These are phyloP conservation scores for Hyperoplus immaculatus DNA, from an alignment of 2,797 vertebrate genomes.

Conservation along the genomic window DNA sequence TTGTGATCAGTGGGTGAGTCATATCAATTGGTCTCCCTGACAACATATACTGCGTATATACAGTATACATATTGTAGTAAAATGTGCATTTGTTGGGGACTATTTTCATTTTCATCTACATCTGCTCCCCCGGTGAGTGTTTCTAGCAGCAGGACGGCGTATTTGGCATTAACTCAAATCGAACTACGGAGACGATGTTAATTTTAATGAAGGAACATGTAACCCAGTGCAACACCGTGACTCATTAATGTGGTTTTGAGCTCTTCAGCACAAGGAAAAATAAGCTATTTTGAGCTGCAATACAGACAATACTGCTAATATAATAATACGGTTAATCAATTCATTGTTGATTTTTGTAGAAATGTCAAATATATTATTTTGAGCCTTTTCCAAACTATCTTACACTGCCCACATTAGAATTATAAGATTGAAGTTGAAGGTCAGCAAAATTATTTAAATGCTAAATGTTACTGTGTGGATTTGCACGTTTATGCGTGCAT, in stretches of 20 bases:
- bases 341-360: neutral
- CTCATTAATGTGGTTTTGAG: neutral
- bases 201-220: neutral
- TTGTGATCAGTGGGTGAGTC: constrained; percentile 98
- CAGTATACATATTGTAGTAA: too few species aligned
- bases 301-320: neutral
- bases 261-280: neutral
- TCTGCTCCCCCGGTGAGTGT: neutral
- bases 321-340: neutral
- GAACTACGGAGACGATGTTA: neutral
- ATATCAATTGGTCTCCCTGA: constrained; percentile 10
- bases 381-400: neutral
- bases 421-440: neutral
- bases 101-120: neutral
- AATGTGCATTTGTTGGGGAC: neutral
- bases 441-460: constrained; percentile 4
- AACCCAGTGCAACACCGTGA: neutral
- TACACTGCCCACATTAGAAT: neutral
- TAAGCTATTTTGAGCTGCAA: neutral
- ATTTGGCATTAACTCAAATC: neutral
- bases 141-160: neutral
- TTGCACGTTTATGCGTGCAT: neutral
- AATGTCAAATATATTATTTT: neutral
- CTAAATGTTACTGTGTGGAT: neutral
- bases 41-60: neutral